These are phyloP conservation scores for Tarsius wallacei DNA, from an alignment of 2,797 vertebrate genomes.

Conservation along the genomic window DNA sequence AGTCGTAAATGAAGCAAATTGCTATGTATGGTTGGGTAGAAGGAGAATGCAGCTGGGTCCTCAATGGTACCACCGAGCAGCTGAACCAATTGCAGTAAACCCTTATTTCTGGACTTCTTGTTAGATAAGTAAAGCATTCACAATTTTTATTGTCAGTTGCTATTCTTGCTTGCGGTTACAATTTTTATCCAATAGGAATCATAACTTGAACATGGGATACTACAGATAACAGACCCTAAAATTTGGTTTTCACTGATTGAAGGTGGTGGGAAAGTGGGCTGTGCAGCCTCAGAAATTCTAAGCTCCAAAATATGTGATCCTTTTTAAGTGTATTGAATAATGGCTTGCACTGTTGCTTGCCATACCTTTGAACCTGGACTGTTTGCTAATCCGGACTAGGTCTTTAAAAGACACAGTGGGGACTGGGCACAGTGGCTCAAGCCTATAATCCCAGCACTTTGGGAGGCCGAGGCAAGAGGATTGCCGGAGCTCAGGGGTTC, in stretches of 20 bases:
- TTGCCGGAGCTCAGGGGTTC: no score
- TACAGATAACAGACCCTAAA: neutral
- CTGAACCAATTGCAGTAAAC: neutral
- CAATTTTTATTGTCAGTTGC: neutral
- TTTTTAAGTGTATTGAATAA: neutral
- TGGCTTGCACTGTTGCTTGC: neutral
- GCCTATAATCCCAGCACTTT: no score
- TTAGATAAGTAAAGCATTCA: neutral
- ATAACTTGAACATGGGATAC: neutral
- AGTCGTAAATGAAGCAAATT: neutral
- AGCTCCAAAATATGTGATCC: neutral
- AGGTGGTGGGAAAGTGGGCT: neutral
- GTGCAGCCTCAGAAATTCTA: neutral
- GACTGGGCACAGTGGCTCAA: no score
- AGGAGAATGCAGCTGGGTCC: fast-evolving
- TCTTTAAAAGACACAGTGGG: neutral
- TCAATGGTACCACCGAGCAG: neutral
- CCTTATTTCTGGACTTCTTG: neutral
- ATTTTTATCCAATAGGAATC: neutral
- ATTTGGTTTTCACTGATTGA: neutral
- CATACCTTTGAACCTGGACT: neutral
- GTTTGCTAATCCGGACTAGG: neutral
- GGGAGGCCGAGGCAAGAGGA: no score
- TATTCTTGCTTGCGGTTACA: neutral
- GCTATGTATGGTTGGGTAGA: neutral